Conservation (phyloP, 2,113 vertebrate species). For the Semnopithecus entellus region DNA sequence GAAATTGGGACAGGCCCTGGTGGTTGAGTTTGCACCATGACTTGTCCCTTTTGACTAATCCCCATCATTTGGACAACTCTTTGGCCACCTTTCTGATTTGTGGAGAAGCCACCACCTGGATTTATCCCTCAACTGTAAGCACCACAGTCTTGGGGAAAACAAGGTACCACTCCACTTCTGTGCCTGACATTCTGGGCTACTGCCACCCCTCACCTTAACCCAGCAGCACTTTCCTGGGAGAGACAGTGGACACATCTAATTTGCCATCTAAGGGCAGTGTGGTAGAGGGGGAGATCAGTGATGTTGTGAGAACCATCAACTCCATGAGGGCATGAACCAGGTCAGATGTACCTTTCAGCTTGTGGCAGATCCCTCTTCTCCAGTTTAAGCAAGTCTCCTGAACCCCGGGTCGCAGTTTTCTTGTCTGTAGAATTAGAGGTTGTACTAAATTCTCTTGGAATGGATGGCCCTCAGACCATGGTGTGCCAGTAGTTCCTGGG, state of each 20-base stretch:
- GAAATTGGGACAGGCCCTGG: background rate
- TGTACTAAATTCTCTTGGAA: background rate
- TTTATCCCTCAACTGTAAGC: background rate
- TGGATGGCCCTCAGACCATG: background rate
- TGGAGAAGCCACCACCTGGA: background rate
- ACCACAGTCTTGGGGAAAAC: background rate
- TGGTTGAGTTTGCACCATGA: background rate
- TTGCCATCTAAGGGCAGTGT: background rate
- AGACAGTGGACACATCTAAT: background rate
- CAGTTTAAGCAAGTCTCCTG: background rate
- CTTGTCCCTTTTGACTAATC: background rate
- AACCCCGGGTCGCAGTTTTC: background rate
- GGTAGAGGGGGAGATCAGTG: background rate
- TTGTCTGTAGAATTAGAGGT: background rate
- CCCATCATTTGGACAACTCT: background rate
- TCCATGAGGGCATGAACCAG: background rate
- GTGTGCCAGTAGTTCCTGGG: background rate
- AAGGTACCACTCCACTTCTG: background rate
- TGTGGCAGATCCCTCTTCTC: background rate
- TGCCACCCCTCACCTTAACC: background rate
- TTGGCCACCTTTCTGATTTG: background rate
- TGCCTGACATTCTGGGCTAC: background rate
- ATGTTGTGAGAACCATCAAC: background rate
- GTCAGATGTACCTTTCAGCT: background rate
- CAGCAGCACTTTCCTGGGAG: background rate